Percentiles rank a stretch among this genome's conserved stretches.
phyloP scores from a whole-genome alignment of 2,113 vertebrate species.

The Turnix velox region DNA sequence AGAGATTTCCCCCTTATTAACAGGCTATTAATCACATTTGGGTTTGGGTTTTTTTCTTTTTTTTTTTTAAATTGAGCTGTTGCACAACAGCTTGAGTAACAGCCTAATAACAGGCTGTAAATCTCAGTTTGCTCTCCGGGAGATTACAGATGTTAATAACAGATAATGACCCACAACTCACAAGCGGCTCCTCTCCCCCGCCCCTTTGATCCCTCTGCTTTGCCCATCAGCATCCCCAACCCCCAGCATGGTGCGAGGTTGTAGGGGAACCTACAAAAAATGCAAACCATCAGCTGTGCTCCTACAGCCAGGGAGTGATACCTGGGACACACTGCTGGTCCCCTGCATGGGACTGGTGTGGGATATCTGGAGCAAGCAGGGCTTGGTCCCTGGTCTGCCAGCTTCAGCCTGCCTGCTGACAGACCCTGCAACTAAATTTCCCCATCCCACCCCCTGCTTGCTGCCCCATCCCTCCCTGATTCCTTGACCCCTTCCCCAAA shows the following conservation, averaged over 20 bases:
- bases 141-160: constrained; percentile 68
- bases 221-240: neutral
- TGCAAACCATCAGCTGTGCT: neutral
- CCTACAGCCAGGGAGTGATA: neutral
- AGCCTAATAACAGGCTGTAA: constrained; percentile 64
- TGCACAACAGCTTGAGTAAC: constrained; percentile 67
- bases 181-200: constrained; percentile 7
- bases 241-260: neutral
- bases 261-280: neutral
- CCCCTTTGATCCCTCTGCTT: constrained; percentile 44
- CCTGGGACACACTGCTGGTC: neutral
- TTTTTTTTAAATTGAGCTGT: constrained; percentile 29
- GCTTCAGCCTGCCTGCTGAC: neutral
- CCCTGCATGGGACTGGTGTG: neutral
- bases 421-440: neutral
- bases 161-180: constrained; percentile 64
- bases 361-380: neutral
- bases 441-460: neutral
- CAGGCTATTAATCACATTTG: constrained; percentile 51
- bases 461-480: neutral
- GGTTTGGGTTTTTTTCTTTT: too few relatives aligned
- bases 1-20: constrained; percentile 66
- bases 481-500: neutral
- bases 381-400: neutral
- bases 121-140: constrained; percentile 62